Evolutionary conservation across 2,888 invertebrate genomes (phyloP).

Genomic region (Agelastica alni): DNA sequence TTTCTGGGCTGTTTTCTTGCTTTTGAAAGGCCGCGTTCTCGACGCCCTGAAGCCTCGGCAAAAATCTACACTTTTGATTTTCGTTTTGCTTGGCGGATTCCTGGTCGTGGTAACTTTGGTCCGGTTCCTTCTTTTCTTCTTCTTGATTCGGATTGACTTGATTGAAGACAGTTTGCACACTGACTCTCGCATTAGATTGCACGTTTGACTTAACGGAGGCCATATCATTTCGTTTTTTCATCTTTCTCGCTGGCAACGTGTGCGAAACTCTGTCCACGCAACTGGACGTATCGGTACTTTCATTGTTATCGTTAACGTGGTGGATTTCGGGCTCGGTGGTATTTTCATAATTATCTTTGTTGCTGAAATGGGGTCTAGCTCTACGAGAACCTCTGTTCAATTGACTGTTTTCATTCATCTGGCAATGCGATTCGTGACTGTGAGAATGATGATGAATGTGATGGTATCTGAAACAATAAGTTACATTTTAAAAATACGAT

Average conservation of each 20-base stretch:
- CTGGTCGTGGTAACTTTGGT: constrained; percentile 54
- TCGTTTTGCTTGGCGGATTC: constrained; percentile 35
- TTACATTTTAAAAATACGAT: neutral
- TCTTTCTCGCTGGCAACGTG: constrained; percentile 62
- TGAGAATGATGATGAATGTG: constrained; percentile 55
- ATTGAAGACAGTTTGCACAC: constrained; percentile 57
- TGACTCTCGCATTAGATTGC: constrained; percentile 50
- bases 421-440: constrained; percentile 55
- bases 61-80: constrained; percentile 49
- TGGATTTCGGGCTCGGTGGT: constrained; percentile 56
- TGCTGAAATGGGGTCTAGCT: constrained; percentile 47
- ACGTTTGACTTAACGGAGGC: constrained; percentile 55
- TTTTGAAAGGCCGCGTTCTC: constrained; percentile 79
- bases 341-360: constrained; percentile 62
- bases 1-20: constrained; percentile 63
- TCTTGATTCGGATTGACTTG: constrained; percentile 39
- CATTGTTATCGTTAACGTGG: constrained; percentile 54
- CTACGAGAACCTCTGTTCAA: constrained; percentile 44
- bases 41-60: constrained; percentile 67
- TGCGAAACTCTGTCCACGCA: constrained; percentile 59
- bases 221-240: constrained; percentile 61
- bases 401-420: constrained; percentile 54
- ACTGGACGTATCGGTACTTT: constrained; percentile 57
- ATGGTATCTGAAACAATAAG: constrained; percentile 44
- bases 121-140: constrained; percentile 46